Base-by-base conservation (phyloP, 2,797 vertebrate genomes). In the Adrianichthys oophorus region DNA sequence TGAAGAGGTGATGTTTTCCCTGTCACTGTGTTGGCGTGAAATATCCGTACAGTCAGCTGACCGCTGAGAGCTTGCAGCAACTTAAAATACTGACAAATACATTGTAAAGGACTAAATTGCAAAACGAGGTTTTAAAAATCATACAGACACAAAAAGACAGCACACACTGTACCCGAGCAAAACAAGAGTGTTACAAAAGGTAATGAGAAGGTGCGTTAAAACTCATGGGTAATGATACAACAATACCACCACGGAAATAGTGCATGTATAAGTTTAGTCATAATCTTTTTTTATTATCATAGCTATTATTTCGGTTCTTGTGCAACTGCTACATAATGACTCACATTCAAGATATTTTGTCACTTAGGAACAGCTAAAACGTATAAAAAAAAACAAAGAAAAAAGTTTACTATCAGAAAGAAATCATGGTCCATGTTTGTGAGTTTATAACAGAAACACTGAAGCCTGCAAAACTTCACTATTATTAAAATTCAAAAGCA, bases 291-390 rank as follows among this genome's bases (percentile, higher is more conserved):
- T 88, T 91, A 87, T 91, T 89, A 90, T 91, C 88, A 91, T 91
- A 90, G 85, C 91, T 92, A 88, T 91, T 91, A 90, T 88, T 92
- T 92, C 83, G 90, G 93, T 94, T 98, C 93, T 95, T 96, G 96
- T 97, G 97, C 94, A 94, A 97, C 94, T 94, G 95, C 96, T 98
- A 98, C 96, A 96, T 92, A 90, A 90, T 94, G 94, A 99, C 95
- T 98, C 95, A 97, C 96, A 97, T 97, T 96, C 95, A 98, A 97
- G 94, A 95, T 95, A 96, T 95, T 87, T 95, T 94, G 94, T 96
- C 95, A 98, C 95, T 94, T 93, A 95, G 94, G 93, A 97, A 96
- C 95, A 93, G 95, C 94, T 94, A 95, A 94, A 95, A 89, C 75
- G 88, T 87, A 89, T 87, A 89, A 89, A 90, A 90, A 89, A 76